Evolutionary conservation across 2,797 vertebrate species (phyloP), one percentile per base, ranked within the genome.

Genomic region (Lagothrix lagotricha): DNA sequence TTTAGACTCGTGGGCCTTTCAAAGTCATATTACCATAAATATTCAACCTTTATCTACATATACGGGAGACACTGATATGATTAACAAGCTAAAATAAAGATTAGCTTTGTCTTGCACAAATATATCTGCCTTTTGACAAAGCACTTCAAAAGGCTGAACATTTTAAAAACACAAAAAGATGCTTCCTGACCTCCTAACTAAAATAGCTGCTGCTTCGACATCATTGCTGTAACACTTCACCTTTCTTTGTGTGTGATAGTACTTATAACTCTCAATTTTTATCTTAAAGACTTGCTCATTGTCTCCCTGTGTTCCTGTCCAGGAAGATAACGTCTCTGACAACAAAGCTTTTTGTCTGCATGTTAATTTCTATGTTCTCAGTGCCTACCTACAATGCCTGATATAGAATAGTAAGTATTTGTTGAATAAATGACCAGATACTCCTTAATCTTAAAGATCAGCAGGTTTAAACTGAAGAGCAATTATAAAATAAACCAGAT

Each of bases 141-240:
- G 36, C 2, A 17, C 36, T 54, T 58, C 67, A 24, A 70, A 75
- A 87, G 2, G 15, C 2, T 70, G 19, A 52, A 22, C 58, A 17
- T 30, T n/a, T 67, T 19, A n/a, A 85, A 85, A n/a, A 64, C 10
- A 57, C 19, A n/a, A 13, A 54, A 19, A 39, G 46, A 3, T 24
- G 19, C 24, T 30, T 83, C 39, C 58, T 81, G 52, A 54, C 73
- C 20, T 93, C 50, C 8, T 64, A 61, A 44, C 33, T 73, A 57
- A 46, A 58, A 30, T 8, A 19, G 7, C 54, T 26, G 7, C 28
- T 54, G 1, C 28, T 20, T n/a, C 9, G 2, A 39, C n/a, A 1
- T 19, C 44, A 4, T 24, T 5, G 5, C 2, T 1, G 2, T 5
- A 52, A 7, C 28, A 7, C 11, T 4, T 7, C 4, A 2, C 30